Percentiles rank a stretch among this genome's conserved stretches.
phyloP scores from a whole-genome alignment of 1,140 invertebrate genomes.

The Drosophila pruinosa region DNA sequence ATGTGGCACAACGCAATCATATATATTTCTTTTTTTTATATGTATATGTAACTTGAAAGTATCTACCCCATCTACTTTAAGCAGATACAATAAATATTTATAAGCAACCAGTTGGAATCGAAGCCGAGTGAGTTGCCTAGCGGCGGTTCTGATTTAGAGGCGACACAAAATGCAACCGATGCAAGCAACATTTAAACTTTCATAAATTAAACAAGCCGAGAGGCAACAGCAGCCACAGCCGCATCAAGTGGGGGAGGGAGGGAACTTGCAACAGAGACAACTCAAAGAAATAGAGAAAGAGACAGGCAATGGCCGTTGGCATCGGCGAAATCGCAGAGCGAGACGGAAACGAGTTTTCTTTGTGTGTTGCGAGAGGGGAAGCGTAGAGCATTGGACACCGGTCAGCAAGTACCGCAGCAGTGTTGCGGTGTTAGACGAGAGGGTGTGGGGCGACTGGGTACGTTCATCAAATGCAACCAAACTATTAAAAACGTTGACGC shows the following conservation, averaged over 20 bases:
- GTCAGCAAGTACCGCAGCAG: neutral
- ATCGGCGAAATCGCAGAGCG: slow-evolving; percentile 57
- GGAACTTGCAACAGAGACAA: slow-evolving; percentile 1
- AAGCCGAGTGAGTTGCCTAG: slow-evolving; percentile 45
- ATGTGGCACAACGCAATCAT: slow-evolving; percentile 47
- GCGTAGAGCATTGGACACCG: slow-evolving; percentile 30
- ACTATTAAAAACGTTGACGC: slow-evolving; percentile 67
- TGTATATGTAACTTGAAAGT: neutral
- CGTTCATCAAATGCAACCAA: slow-evolving; percentile 65
- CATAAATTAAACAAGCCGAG: slow-evolving; percentile 65
- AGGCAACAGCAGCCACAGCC: neutral
- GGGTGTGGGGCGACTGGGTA: neutral
- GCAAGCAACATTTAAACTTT: slow-evolving; percentile 70
- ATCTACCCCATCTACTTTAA: slow-evolving; percentile 36
- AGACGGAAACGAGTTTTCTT: slow-evolving; percentile 58
- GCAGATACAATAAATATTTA: slow-evolving; percentile 73
- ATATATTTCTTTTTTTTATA: neutral
- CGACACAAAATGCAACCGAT: slow-evolving; percentile 66
- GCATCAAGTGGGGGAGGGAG: neutral
- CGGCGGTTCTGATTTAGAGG: slow-evolving; percentile 74
- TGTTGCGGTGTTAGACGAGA: neutral
- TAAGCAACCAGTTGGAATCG: slow-evolving; percentile 65
- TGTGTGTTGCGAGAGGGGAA: neutral
- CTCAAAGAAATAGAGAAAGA: slow-evolving; percentile 19
- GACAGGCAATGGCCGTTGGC: slow-evolving; percentile 46